Base-by-base conservation (phyloP, 2,113 vertebrate species). In the Cyanocitta stelleri region DNA sequence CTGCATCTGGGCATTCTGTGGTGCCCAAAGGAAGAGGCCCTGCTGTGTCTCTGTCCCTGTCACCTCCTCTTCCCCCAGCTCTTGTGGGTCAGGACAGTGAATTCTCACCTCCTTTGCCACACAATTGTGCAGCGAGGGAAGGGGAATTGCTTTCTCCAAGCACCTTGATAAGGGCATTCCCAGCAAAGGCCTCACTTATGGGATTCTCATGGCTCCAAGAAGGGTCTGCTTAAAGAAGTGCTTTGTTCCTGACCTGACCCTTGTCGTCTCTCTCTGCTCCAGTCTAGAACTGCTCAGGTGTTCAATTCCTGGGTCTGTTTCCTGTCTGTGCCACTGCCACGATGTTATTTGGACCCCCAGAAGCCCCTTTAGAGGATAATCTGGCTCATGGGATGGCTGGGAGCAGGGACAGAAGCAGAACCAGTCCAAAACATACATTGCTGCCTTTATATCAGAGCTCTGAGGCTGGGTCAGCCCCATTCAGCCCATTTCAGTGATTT, bases 191-290 rank as follows among this genome's bases (percentile, higher is more conserved):
- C 17, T 29, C 75, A 16, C 23, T 39, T 10, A 4, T 0, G 3
- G 43, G 39, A 14, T 51, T 30, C 33, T 75, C 52, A 63, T 33
- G 72, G 23, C 9, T 26, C 43, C 77, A 46, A 13, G 52, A 35
- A 48, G 33, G 13, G 4, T 21, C 66, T 66, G 10, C 26, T 18
- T 1, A 6, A 17, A 1, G 1, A 0, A 27, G 7, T n/a, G 41
- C 41, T 80, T 73, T 56, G 14, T 20, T 76, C 54, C 44, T 69
- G 39, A 37, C 33, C 41, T 66, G 61, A 39, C 8, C 21, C 41
- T 10, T 64, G 5, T 26, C 71, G 41, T 44, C 4, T 61, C 46
- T 67, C 46, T 49, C 23, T 76, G 35, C 43, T 80, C 54, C 62
- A 63, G 10, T 20, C 71, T 51, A 55, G 54, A 43, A 16, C 27